Evolutionary conservation across 2,888 invertebrate genomes (phyloP).

Genomic region (Sipunculus nudus): DNA sequence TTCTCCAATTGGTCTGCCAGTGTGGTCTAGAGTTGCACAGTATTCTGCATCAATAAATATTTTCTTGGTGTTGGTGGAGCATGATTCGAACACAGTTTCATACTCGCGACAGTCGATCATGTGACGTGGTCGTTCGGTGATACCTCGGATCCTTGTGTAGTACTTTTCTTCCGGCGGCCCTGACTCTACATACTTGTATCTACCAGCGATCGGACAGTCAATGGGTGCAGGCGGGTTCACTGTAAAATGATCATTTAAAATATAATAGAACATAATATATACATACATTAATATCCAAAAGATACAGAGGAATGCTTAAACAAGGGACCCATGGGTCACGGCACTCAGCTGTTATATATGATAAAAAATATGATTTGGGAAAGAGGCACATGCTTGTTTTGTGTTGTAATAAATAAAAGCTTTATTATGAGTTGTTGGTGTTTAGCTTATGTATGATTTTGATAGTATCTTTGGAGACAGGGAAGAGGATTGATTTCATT

Average conservation of each 20-base stretch:
- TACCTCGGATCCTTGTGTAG: conserved; percentile 92
- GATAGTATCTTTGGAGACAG: too few relatives aligned
- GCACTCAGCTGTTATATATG: too few relatives aligned
- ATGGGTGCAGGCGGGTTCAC: conserved; percentile 81
- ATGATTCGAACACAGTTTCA: conserved; percentile 95
- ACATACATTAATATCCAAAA: neutral
- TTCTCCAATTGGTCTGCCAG: conserved; percentile 83
- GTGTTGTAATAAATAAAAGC: too few relatives aligned
- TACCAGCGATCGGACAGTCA: conserved; percentile 94
- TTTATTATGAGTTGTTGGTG: too few relatives aligned
- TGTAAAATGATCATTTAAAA: too few relatives aligned
- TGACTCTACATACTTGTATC: conserved; percentile 89
- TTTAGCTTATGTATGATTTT: too few relatives aligned
- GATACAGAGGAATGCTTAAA: too few relatives aligned
- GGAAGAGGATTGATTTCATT: too few relatives aligned
- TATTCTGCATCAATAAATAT: conserved; percentile 94
- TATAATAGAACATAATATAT: neutral
- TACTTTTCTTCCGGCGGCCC: conserved; percentile 69
- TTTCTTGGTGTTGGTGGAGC: conserved; percentile 89
- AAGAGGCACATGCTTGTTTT: too few relatives aligned
- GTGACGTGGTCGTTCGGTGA: conserved; percentile 86
- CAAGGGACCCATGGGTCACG: too few relatives aligned
- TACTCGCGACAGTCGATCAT: conserved; percentile 92
- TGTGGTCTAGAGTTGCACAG: conserved; percentile 94
- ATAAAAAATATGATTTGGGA: too few relatives aligned